phyloP scores from a whole-genome alignment of 2,797 vertebrate genomes.

The Paguma larvata region DNA sequence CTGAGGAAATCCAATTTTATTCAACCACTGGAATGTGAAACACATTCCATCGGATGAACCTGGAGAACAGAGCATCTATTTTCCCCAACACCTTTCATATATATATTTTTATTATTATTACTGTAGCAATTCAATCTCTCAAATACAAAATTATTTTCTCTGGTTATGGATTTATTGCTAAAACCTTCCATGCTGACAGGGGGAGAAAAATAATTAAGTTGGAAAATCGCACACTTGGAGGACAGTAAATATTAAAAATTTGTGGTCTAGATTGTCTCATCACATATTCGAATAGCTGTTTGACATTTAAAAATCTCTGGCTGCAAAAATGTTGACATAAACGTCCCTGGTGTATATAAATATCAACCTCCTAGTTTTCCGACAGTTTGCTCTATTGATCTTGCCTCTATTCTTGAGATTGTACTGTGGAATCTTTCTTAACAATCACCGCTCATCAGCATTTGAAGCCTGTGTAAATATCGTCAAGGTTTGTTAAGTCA shows the following conservation, averaged over 20 bases:
- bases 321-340: background rate
- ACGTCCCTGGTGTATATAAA: background rate
- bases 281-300: background rate
- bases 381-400: background rate
- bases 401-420: background rate
- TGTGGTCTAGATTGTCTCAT: background rate
- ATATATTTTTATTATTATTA: background rate
- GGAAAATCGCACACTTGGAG: background rate
- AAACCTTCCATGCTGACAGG: background rate
- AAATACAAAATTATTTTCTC: background rate
- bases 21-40: background rate
- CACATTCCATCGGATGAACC: background rate
- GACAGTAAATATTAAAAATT: background rate
- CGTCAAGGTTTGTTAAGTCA: background rate
- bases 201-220: slow-evolving; percentile 34
- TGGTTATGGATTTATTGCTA: background rate
- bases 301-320: slow-evolving; percentile 32
- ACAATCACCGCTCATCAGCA: background rate
- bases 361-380: background rate
- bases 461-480: background rate
- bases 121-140: background rate
- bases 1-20: background rate
- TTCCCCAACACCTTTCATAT: background rate
- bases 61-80: background rate
- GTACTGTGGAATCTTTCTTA: background rate